Evolutionary conservation across 1,140 invertebrate species (phyloP).

Genomic region (Calephelis nemesis): DNA sequence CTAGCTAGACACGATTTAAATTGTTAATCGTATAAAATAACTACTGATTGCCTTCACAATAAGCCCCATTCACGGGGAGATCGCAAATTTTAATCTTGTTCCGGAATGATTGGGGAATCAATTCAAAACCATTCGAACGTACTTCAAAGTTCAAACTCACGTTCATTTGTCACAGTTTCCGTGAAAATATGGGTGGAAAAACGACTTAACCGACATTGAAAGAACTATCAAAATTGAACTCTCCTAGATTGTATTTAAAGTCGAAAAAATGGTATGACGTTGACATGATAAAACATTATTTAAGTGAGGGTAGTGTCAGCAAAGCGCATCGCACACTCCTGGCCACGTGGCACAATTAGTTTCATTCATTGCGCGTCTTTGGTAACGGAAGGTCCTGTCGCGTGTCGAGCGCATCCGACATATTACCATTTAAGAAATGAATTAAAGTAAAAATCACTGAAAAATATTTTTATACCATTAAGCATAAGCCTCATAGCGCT

Average conservation of each 20-base stretch:
- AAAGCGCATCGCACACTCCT: constrained; percentile 46
- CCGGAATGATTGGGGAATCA: constrained; percentile 45
- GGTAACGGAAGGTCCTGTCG: constrained; percentile 53
- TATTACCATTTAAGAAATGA: constrained; percentile 49
- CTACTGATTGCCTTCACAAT: constrained; percentile 27
- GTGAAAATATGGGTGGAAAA: constrained; percentile 23
- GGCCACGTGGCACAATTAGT: constrained; percentile 68
- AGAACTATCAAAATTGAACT: constrained; percentile 13
- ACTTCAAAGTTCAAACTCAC: constrained; percentile 62
- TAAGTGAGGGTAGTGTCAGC: constrained; percentile 32
- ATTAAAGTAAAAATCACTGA: constrained; percentile 57
- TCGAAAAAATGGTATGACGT: constrained; percentile 20
- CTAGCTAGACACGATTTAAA: neutral
- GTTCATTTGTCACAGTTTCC: constrained; percentile 67
- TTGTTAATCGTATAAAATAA: constrained; percentile 25
- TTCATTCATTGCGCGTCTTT: constrained; percentile 54
- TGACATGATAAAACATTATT: neutral
- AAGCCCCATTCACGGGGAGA: constrained; percentile 28
- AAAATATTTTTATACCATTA: too few species aligned
- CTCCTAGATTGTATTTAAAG: constrained; percentile 5
- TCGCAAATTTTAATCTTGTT: constrained; percentile 52
- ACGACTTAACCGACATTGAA: constrained; percentile 8
- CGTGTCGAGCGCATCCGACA: constrained; percentile 46
- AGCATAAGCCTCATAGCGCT: too few species aligned
- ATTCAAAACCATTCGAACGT: constrained; percentile 57